These are phyloP conservation scores for Ailuropoda melanoleuca DNA, from an alignment of 2,113 vertebrate species.

Conservation along the genomic window DNA sequence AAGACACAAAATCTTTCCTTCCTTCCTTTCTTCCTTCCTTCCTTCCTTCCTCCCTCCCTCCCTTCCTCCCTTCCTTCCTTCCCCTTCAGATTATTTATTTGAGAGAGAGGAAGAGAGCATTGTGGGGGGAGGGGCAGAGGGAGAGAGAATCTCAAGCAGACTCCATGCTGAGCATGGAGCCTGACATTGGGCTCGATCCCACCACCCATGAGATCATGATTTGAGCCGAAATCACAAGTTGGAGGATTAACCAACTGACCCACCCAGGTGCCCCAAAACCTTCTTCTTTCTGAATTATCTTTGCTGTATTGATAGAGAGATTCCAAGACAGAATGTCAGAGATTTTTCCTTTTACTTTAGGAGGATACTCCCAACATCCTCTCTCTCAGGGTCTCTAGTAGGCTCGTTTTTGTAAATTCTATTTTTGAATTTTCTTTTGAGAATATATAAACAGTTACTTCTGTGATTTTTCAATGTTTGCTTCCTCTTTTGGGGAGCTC, in stretches of 20 bases:
- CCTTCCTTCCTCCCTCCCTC: no score
- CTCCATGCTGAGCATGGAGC: neutral
- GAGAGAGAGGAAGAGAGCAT: neutral
- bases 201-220: neutral
- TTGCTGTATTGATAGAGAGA: neutral
- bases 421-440: conserved; percentile 35
- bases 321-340: conserved; percentile 27
- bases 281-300: conserved; percentile 7
- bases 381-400: neutral
- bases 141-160: neutral
- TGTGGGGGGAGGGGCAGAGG: neutral
- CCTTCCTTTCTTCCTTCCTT: no score
- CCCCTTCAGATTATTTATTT: neutral
- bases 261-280: neutral
- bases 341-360: neutral
- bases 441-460: neutral
- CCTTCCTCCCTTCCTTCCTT: no score
- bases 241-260: neutral
- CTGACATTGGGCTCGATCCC: neutral
- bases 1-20: neutral
- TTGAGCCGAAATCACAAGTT: neutral
- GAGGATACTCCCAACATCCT: neutral
- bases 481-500: neutral
- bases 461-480: conserved; percentile 2
- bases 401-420: neutral